Percentiles rank a stretch among this genome's conserved stretches.
Evolutionary conservation across 2,888 invertebrate species (phyloP).

Genomic region (Strigamia crassipes): DNA sequence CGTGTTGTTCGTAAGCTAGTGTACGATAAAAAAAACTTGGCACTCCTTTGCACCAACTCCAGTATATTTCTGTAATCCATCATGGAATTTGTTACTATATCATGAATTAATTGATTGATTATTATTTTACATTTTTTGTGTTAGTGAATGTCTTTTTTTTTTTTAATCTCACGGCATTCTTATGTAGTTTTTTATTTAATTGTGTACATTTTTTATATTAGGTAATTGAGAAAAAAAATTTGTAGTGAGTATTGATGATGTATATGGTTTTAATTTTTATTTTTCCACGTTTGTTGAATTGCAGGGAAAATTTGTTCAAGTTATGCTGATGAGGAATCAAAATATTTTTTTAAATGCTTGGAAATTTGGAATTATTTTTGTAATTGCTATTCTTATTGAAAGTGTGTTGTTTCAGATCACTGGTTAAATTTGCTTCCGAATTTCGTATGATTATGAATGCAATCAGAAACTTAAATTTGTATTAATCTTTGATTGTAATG

Average conservation of each 20-base stretch:
- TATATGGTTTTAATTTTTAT: conserved; percentile 31
- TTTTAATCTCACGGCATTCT: background rate
- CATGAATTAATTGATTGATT: background rate
- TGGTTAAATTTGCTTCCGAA: conserved; percentile 1
- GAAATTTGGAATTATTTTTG: background rate
- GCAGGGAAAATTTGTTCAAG: conserved; percentile 46
- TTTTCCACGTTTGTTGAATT: background rate
- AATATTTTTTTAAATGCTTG: conserved; percentile 41
- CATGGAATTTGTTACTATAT: conserved; percentile 16
- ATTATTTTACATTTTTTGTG: conserved; percentile 3
- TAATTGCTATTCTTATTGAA: background rate
- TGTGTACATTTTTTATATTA: conserved; percentile 6
- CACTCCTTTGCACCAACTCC: conserved; percentile 18
- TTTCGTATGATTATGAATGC: background rate
- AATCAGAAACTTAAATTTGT: background rate
- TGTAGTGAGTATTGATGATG: background rate
- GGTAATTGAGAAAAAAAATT: background rate
- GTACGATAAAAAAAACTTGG: background rate
- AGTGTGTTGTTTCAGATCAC: conserved; percentile 16
- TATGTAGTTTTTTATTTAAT: background rate
- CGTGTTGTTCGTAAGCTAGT: conserved; percentile 10
- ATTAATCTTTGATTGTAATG: background rate
- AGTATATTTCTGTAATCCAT: background rate
- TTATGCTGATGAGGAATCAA: conserved; percentile 46
- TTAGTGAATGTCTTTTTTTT: conserved; percentile 21